Base-by-base conservation (phyloP, 2,888 invertebrate genomes). In the Zonitis immaculata region DNA sequence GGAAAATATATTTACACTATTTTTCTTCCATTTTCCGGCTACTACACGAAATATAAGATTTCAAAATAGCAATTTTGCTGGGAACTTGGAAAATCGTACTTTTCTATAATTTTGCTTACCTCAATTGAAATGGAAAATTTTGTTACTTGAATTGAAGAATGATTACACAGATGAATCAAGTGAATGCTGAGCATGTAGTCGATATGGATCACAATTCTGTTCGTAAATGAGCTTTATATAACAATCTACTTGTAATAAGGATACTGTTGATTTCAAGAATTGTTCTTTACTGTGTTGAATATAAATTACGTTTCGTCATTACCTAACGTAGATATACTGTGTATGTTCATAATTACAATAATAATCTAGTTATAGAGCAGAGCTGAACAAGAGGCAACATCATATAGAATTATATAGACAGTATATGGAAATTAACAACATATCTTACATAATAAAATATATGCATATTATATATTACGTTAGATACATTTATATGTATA, bases 331-430 rank as follows among this genome's bases (percentile, higher is more conserved):
- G 55, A 50, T 54, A 48, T 47, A 56, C n/a, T n/a, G 60, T 58
- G 56, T 60, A 60, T 57, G 54, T 51, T 57, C 50, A 59, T 64
- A 59, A 63, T 63, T 64, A 62, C 64, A 63, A 63, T 60, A 60
- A 62, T 64, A 64, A 64, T 64, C 58, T 60, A 60, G 61, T 64
- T 63, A 64, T 59, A 59, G 56, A 52, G 55, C 47, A 56, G 52
- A 57, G 49, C 52, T 54, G 51, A 50, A 57, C 59, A 58, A 59
- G 57, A 58, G n/a, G n/a, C n/a, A 47, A 51, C 52, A 48, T 54
- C 45, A 42, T 55, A 53, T 20, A 54, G 18, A 18, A 42, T 47
- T 45, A 46, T 47, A 47, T 50, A 47, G 35, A 35, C 18, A 42
- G 16, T 56, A 47, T 56, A 52, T 49, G 49, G 52, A 56, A 56